A percentile compares a stretch with the other conserved stretches of the same genome.
phyloP scores from a whole-genome alignment of 2,797 vertebrate species.

The Gastrophryne carolinensis region DNA sequence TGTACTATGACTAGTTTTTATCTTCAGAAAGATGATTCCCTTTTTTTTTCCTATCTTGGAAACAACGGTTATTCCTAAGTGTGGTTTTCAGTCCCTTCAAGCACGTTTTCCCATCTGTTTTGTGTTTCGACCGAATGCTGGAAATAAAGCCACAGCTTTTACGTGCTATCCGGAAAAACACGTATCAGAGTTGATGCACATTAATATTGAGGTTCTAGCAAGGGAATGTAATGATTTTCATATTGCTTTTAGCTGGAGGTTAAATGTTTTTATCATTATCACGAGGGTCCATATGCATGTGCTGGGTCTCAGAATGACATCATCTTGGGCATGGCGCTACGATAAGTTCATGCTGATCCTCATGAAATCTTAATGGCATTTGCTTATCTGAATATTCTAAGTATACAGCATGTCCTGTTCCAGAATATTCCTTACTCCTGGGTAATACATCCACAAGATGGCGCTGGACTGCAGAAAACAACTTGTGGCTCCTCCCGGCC shows the following conservation, averaged over 20 bases:
- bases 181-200: background rate
- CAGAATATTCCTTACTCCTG: no score
- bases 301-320: no score
- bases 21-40: constrained; percentile 57
- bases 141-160: background rate
- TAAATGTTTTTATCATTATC: background rate
- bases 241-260: background rate
- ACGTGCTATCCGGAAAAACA: background rate
- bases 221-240: background rate
- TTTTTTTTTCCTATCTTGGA: constrained; percentile 59
- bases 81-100: constrained; percentile 50
- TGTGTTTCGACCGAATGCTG: constrained; percentile 16
- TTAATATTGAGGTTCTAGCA: background rate
- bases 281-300: no score
- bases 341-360: no score
- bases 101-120: constrained; percentile 26
- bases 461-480: no score
- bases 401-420: no score
- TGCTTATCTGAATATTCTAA: no score
- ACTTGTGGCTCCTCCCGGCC: no score
- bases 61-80: constrained; percentile 57
- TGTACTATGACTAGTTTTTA: constrained; percentile 58
- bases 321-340: no score
- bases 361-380: no score
- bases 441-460: no score